Base-by-base conservation (phyloP, 2,113 vertebrate genomes). In the Naja naja region DNA sequence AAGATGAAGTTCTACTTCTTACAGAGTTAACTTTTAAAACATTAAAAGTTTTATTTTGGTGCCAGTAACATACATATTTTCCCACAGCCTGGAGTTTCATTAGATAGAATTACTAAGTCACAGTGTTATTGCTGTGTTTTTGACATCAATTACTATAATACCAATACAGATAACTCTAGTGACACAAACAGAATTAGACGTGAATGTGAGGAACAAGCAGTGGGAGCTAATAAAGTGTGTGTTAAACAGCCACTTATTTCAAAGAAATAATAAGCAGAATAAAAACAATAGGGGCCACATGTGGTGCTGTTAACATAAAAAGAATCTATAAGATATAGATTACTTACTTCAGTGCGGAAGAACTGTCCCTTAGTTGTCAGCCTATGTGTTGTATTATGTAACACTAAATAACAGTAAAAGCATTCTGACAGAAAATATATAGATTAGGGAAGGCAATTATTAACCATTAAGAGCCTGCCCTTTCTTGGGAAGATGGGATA, bases 101-200 rank as follows among this genome's bases (percentile, higher is more conserved):
- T 95, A 94, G 94, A 92, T 86, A 96, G 81, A 94, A 97, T 97
- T 95, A 92, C 45, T 95, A 95, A 94, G 95, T 94, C 27, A 23
- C 93, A 94, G 93, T 95, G 95, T 94, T 94, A 97, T 97, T 95
- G 95, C 95, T 92, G 53, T 92, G 92, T 92, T 96, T 95, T 74
- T 93, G 91, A 96, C 95, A 96, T 94, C 94, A 95, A 94, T 95
- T 96, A 96, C 93, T 94, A 49, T 95, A 96, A 95, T 60, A 93
- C 95, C 95, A 94, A 96, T 91, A 94, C 89, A 95, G 94, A 97
- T 96, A 95, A 95, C 90, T 92, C 88, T 92, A 96, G 94, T 85
- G 93, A 95, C 93, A 95, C 91, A 96, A 96, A 95, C 92, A 95
- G 0, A 96, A 96, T 95, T 96, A 95, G 56, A 92, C 58, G n/a